These are phyloP conservation scores for Halictus ligatus DNA, from an alignment of 2,888 invertebrate species.

Conservation along the genomic window DNA sequence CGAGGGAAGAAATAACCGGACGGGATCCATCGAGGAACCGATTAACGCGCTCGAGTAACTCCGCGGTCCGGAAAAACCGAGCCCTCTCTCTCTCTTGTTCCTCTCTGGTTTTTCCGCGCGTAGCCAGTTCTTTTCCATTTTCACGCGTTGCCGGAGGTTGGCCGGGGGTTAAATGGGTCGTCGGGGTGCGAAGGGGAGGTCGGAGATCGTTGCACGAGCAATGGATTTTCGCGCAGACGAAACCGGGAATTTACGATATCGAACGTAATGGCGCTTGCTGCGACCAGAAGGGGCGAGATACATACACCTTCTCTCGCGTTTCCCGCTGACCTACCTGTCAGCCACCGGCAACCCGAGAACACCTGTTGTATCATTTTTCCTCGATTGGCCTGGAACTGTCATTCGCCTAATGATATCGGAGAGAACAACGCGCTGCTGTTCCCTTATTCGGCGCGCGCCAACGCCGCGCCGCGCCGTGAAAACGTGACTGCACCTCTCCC, in stretches of 20 bases:
- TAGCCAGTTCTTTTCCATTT: constrained; percentile 5
- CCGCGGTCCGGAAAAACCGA: constrained; percentile 30
- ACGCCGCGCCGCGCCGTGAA: background rate
- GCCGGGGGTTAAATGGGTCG: constrained; percentile 8
- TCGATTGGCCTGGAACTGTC: constrained; percentile 40
- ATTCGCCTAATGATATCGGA: constrained; percentile 45
- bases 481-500: constrained; percentile 3
- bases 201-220: constrained; percentile 6
- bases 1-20: constrained; percentile 19
- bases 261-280: constrained; percentile 17
- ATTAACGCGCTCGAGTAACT: constrained; percentile 44
- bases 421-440: background rate
- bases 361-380: constrained; percentile 67
- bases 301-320: constrained; percentile 6
- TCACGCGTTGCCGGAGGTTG: background rate
- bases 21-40: constrained; percentile 36
- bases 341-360: constrained; percentile 32
- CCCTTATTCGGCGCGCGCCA: constrained; percentile 7
- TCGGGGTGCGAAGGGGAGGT: background rate
- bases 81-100: background rate
- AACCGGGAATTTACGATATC: constrained; percentile 25
- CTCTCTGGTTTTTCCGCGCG: background rate
- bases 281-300: background rate
- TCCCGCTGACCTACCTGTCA: constrained; percentile 19
- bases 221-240: constrained; percentile 18